phyloP scores from a whole-genome alignment of 1,140 invertebrate genomes.

The Drosophila kanapiae region DNA sequence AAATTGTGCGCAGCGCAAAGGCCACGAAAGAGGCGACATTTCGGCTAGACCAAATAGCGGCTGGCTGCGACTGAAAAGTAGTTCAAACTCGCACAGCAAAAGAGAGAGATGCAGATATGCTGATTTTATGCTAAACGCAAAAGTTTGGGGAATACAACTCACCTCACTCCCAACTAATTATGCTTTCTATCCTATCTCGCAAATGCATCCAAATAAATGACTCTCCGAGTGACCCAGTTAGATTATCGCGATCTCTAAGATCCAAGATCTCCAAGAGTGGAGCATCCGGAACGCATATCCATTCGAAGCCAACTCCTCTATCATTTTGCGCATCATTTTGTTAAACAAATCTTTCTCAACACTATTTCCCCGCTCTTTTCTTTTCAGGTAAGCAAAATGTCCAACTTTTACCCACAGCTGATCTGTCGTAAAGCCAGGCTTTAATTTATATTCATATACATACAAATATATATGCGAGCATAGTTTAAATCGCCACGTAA shows the following conservation, averaged over 20 bases:
- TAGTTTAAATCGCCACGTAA: conserved; percentile 68
- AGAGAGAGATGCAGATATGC: conserved; percentile 49
- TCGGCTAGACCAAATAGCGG: conserved; percentile 38
- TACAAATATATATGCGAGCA: conserved; percentile 18
- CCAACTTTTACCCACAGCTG: conserved; percentile 68
- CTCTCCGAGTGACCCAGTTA: conserved; percentile 37
- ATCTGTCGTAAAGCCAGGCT: conserved; percentile 36
- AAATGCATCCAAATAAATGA: conserved; percentile 50
- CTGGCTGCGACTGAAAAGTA: conserved; percentile 48
- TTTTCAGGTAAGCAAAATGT: conserved; percentile 69
- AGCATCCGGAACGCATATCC: conserved; percentile 40
- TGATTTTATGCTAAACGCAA: conserved; percentile 38
- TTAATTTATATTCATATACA: not conserved
- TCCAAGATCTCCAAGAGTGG: conserved; percentile 1
- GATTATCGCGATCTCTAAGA: conserved; percentile 38
- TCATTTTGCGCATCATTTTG: conserved; percentile 52
- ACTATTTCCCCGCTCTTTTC: conserved; percentile 25
- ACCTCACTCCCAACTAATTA: conserved; percentile 41
- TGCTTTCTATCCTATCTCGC: conserved; percentile 14
- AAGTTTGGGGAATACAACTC: conserved; percentile 24
- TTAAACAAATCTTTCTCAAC: conserved; percentile 43
- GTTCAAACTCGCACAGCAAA: conserved; percentile 56
- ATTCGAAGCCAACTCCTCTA: conserved; percentile 17
- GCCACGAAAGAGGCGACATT: conserved; percentile 65
- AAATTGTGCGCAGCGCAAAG: conserved; percentile 70